Evolutionary conservation across 1,140 invertebrate genomes (phyloP).

Genomic region (Triops longicaudatus): DNA sequence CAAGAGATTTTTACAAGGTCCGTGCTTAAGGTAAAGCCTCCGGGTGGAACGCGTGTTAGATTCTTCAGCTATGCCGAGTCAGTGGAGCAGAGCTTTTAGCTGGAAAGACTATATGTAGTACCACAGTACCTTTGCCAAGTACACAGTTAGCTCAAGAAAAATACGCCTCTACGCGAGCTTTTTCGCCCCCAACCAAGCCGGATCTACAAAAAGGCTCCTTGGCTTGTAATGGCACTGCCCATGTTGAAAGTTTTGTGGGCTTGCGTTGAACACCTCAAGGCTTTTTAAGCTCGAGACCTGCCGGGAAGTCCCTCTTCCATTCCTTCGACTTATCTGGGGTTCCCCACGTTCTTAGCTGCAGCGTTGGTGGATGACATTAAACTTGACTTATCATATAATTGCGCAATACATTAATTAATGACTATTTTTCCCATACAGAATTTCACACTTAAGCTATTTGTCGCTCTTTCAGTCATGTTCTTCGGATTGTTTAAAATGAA

Average conservation of each 20-base stretch:
- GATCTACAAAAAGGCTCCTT: neutral
- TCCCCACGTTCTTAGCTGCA: neutral
- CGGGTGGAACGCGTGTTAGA: neutral
- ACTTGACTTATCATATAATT: no score
- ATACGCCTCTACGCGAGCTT: neutral
- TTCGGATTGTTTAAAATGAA: no score
- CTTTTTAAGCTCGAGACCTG: neutral
- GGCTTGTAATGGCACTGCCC: neutral
- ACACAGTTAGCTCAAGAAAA: neutral
- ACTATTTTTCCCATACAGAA: no score
- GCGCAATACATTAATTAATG: no score
- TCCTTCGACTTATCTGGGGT: neutral
- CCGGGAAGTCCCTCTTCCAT: neutral
- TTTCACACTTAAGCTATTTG: no score
- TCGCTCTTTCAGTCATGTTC: no score
- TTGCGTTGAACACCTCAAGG: neutral
- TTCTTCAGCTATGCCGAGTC: neutral
- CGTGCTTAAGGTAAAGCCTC: neutral
- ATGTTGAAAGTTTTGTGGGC: neutral
- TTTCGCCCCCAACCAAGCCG: neutral
- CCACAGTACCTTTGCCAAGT: neutral
- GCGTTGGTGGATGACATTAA: no score
- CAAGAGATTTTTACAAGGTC: conserved; percentile 4
- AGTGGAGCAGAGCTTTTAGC: neutral
- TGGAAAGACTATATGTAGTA: neutral